Percentiles rank a stretch among this genome's conserved stretches.
These are phyloP conservation scores for Eupleurogrammus muticus DNA, from an alignment of 2,797 vertebrate genomes.

Conservation along the genomic window DNA sequence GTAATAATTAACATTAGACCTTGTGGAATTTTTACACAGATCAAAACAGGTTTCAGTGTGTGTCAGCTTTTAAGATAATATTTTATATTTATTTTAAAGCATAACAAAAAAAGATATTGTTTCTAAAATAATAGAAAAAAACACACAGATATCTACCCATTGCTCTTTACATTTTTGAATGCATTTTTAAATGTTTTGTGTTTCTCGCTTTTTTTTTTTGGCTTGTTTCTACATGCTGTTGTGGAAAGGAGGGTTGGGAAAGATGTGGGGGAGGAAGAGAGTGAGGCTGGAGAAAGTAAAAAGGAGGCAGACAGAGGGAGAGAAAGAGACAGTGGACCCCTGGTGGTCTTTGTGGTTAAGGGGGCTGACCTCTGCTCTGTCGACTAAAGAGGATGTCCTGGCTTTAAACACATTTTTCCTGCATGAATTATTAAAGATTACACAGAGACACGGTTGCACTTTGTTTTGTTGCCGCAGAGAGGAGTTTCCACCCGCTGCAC, in stretches of 20 bases:
- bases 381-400: conserved; percentile 84
- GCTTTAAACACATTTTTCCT: conserved; percentile 80
- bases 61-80: neutral
- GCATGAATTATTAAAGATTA: conserved; percentile 89
- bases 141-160: neutral
- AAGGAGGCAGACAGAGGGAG: conserved; percentile 16
- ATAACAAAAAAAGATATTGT: neutral
- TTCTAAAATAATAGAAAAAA: neutral
- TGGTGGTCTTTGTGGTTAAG: conserved; percentile 71
- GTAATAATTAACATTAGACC: conserved; percentile 46
- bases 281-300: conserved; percentile 18
- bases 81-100: neutral
- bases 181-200: conserved; percentile 14
- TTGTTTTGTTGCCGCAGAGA: conserved; percentile 75
- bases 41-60: neutral
- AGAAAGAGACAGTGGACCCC: conserved; percentile 41
- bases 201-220: conserved; percentile 1
- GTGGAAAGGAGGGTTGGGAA: conserved; percentile 33
- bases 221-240: conserved; percentile 2
- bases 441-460: conserved; percentile 80
- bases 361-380: conserved; percentile 80
- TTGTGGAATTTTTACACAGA: neutral
- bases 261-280: conserved; percentile 36
- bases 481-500: conserved; percentile 82
- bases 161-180: neutral